Evolutionary conservation across 1,140 invertebrate genomes (phyloP).

Genomic region (Galleria mellonella): DNA sequence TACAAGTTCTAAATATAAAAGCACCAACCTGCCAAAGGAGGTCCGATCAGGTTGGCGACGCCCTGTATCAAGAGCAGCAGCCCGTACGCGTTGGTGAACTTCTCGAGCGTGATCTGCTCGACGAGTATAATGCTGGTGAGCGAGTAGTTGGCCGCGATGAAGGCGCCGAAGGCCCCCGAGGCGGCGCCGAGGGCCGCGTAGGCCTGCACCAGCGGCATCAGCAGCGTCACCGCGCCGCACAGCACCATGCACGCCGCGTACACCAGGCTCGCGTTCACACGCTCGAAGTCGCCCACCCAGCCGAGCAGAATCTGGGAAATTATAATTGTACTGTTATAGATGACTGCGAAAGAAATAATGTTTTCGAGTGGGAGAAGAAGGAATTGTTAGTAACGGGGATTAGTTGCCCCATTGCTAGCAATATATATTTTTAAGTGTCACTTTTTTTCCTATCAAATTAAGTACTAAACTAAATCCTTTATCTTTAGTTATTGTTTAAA

Average conservation of each 20-base stretch:
- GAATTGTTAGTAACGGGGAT: too few relatives aligned
- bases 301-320: constrained; percentile 85
- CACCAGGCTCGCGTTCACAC: constrained; percentile 82
- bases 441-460: too few relatives aligned
- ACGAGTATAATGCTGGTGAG: constrained; percentile 91
- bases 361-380: too few relatives aligned
- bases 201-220: constrained; percentile 80
- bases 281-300: constrained; percentile 88
- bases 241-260: constrained; percentile 87
- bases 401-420: too few relatives aligned
- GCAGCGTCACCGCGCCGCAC: constrained; percentile 81
- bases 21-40: constrained; percentile 85
- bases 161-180: constrained; percentile 85
- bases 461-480: too few relatives aligned
- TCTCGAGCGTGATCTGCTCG: constrained; percentile 87
- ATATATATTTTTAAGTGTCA: too few relatives aligned
- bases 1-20: too few relatives aligned
- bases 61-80: constrained; percentile 91
- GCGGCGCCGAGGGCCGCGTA: constrained; percentile 79
- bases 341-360: too few relatives aligned
- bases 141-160: constrained; percentile 91
- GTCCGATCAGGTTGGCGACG: constrained; percentile 89
- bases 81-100: constrained; percentile 93
- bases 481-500: too few relatives aligned
- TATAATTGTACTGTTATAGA: too few relatives aligned